Base-by-base conservation (phyloP, 2,888 invertebrate species). In the Eudemis profundana region DNA sequence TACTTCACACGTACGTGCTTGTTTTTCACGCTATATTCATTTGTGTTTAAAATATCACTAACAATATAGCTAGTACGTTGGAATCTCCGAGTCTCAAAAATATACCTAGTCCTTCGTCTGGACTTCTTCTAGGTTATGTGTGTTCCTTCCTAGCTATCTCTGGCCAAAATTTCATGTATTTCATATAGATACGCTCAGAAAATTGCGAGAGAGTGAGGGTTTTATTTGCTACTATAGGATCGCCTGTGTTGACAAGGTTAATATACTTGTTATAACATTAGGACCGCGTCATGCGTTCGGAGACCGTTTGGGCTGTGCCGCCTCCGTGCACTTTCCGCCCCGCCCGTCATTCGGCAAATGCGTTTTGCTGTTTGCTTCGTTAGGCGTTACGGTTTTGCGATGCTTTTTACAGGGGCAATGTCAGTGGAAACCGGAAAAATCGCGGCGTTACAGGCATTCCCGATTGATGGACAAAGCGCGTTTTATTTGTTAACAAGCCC, bases 291-390 rank as follows among this genome's bases (percentile, higher is more conserved):
- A 15, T 17, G 29, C 7, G 21, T 38, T 53, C 36, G 14, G 17
- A n/a, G n/a, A n/a, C n/a, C n/a, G n/a, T n/a, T 53, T 38, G 38
- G n/a, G 38, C 21, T n/a, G 14, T 27, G 7, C 27, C 23, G n/a
- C 23, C 23, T 53, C 15, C 21, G 12, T 40, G 38, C n/a, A 12
- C 15, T 54, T 42, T 29, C 42, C 29, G 42, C 27, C 27, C 21
- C 19, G 42, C 8, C 23, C 77, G 74, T 74, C 78, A 78, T 78
- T 79, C 74, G 64, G 67, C 70, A 78, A 82, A 84, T 81, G 78
- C 79, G 74, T 78, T 83, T 78, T 72, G 71, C 71, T 84, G 80
- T 85, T 85, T 85, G 84, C 84, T 87, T 87, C 86, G 86, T 87
- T 86, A 86, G 84, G 76, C 74, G 74, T 73, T 68, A 67, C 74